Conservation (phyloP, 2,113 vertebrate genomes). For the Phaetusa simplex region DNA sequence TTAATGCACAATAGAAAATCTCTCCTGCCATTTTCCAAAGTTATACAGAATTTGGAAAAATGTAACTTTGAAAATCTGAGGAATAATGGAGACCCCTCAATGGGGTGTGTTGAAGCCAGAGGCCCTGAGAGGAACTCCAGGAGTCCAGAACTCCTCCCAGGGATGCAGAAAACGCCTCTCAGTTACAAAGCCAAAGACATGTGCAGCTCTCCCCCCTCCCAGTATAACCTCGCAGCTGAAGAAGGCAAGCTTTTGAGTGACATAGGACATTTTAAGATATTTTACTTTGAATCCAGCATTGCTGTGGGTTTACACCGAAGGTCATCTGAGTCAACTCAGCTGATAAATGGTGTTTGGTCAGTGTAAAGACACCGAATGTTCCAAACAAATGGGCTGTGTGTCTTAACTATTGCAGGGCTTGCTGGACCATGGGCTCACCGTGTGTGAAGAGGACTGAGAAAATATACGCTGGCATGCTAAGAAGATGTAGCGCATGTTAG, state of each 20-base stretch:
- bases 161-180: not conserved
- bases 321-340: not conserved
- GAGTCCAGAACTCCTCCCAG: too few relatives aligned
- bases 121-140: not conserved
- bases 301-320: not conserved
- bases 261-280: not conserved
- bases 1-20: not conserved
- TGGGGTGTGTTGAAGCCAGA: not conserved
- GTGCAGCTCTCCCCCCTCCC: not conserved
- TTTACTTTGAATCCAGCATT: not conserved
- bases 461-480: not conserved
- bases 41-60: not conserved
- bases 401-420: not conserved
- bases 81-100: not conserved
- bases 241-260: not conserved
- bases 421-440: not conserved
- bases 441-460: not conserved
- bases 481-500: not conserved
- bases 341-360: not conserved
- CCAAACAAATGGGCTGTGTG: not conserved
- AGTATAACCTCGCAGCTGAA: not conserved
- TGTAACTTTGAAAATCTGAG: not conserved
- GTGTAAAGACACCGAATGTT: not conserved
- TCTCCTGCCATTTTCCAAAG: not conserved
- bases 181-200: not conserved